Percentiles rank a stretch among this genome's conserved stretches.
These are phyloP conservation scores for Nothocercus nigrocapillus DNA, from an alignment of 2,113 vertebrate genomes.

Conservation along the genomic window DNA sequence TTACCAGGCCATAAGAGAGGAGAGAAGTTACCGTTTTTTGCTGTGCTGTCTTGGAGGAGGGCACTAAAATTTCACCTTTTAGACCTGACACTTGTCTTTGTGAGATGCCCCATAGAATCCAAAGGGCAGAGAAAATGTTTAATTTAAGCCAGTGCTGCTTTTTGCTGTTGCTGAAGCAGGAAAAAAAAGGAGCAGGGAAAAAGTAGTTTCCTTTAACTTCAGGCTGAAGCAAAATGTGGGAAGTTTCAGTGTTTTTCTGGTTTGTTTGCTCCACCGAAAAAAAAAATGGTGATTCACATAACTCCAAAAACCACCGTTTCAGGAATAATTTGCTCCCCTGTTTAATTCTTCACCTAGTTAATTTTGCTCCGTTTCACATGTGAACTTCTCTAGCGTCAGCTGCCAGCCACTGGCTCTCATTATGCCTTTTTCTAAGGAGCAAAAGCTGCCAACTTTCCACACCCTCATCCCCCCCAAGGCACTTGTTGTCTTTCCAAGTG, in stretches of 20 bases:
- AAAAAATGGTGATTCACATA: not conserved
- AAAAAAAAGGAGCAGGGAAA: not conserved
- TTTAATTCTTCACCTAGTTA: not conserved
- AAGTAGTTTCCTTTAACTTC: not conserved
- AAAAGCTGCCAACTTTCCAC: slow-evolving; percentile 9
- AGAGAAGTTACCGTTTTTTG: not conserved
- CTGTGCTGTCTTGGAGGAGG: not conserved
- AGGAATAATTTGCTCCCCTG: not conserved
- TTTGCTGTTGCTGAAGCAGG: not conserved
- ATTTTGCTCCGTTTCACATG: not conserved
- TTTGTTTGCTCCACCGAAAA: not conserved
- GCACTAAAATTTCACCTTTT: not conserved
- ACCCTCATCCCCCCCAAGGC: not conserved
- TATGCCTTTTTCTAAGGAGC: not conserved
- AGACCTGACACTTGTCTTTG: not conserved
- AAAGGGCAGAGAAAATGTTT: not conserved
- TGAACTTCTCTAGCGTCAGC: not conserved
- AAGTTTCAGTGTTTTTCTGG: accelerated
- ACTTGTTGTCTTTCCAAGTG: not conserved
- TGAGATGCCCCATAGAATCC: not conserved
- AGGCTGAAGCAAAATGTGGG: not conserved
- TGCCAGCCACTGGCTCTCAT: not conserved
- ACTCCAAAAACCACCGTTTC: not conserved
- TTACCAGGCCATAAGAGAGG: not conserved
- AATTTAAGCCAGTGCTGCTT: not conserved